Evolutionary conservation across 2,888 invertebrate species (phyloP).

Genomic region (Chorisops tibialis): DNA sequence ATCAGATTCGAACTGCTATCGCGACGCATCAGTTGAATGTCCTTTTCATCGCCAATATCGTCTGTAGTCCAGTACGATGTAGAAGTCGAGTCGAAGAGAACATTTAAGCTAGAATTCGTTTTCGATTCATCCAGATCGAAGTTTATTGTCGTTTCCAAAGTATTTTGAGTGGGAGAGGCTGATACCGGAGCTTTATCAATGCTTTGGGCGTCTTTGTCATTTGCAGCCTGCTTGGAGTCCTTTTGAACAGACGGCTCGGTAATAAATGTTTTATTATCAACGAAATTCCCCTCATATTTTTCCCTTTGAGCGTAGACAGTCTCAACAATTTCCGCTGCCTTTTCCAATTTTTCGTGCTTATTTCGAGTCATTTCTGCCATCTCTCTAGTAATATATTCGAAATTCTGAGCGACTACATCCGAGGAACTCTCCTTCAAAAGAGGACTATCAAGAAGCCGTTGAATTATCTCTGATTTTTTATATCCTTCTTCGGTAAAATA

Average conservation of each 20-base stretch:
- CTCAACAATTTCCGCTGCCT: slow-evolving; percentile 36
- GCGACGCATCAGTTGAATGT: neutral
- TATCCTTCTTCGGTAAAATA: slow-evolving; percentile 29
- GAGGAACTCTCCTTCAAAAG: slow-evolving; percentile 34
- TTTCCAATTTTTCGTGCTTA: neutral
- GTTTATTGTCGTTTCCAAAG: neutral
- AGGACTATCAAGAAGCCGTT: slow-evolving; percentile 30
- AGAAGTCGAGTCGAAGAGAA: neutral
- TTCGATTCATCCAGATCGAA: neutral
- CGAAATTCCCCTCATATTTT: slow-evolving; percentile 41
- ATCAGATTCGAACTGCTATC: no score
- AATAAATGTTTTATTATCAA: no score
- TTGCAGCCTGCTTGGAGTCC: no score
- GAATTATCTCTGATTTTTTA: slow-evolving; percentile 23
- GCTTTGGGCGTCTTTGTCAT: neutral
- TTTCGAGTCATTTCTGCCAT: slow-evolving; percentile 30
- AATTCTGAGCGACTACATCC: slow-evolving; percentile 38
- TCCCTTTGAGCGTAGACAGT: slow-evolving; percentile 44
- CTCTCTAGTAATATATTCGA: slow-evolving; percentile 36
- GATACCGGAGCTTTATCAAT: neutral
- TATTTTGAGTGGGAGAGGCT: no score
- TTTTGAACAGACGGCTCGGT: slow-evolving; percentile 36
- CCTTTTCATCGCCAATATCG: neutral
- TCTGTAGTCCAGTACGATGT: neutral
- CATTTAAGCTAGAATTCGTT: slow-evolving; percentile 3